phyloP scores from a whole-genome alignment of 2,797 vertebrate genomes.

The Pyrocephalus nanus region DNA sequence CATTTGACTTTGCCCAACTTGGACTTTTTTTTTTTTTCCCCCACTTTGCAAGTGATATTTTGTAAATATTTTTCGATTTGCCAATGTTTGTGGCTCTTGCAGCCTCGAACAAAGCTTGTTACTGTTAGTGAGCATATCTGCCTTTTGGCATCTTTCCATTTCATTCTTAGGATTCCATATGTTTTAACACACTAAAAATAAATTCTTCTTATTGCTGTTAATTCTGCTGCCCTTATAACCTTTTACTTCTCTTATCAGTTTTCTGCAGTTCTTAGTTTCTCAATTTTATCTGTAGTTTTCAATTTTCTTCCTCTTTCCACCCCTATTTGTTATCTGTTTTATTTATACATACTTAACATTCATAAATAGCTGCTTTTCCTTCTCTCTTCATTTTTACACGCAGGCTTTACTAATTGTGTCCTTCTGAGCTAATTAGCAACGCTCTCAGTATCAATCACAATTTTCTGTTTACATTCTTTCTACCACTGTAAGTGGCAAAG shows the following conservation, averaged over 20 bases:
- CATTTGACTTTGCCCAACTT: neutral
- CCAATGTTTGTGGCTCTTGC: neutral
- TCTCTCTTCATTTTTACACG: neutral
- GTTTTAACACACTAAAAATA: constrained; percentile 18
- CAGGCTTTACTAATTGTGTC: neutral
- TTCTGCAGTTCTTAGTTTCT: neutral
- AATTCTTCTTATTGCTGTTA: neutral
- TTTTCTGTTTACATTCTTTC: constrained; percentile 6
- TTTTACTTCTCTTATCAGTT: neutral
- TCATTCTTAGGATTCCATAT: constrained; percentile 34
- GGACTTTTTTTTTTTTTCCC: neutral
- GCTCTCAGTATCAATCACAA: neutral
- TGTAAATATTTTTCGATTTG: constrained; percentile 34
- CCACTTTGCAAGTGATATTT: neutral
- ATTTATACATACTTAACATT: neutral
- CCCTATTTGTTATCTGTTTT: neutral
- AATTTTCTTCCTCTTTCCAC: neutral
- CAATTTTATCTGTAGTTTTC: neutral
- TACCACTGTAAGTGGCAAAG: neutral
- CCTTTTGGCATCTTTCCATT: neutral
- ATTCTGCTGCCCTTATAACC: neutral
- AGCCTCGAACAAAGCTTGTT: constrained; percentile 36
- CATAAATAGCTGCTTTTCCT: neutral
- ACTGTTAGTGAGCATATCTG: neutral
- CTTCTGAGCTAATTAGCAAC: constrained; percentile 1